phyloP scores from a whole-genome alignment of 2,113 vertebrate species.

The Engraulis encrasicolus region DNA sequence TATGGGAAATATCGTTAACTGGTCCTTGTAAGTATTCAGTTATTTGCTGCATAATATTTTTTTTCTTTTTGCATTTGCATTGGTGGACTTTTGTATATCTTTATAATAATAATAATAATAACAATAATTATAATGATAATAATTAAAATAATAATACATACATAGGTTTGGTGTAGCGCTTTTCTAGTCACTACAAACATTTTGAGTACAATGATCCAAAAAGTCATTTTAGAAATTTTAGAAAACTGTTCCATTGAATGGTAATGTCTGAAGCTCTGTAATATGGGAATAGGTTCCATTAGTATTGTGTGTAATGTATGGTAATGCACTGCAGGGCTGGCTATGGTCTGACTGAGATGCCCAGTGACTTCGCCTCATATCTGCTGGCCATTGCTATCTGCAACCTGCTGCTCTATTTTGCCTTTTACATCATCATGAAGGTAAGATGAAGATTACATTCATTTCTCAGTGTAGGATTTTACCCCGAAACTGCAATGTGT shows the following conservation, averaged over 20 bases:
- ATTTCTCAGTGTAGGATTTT: neutral
- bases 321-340: constrained; percentile 77
- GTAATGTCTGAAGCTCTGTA: neutral
- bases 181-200: no score
- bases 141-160: no score
- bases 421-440: constrained; percentile 99
- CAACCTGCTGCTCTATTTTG: constrained; percentile 97
- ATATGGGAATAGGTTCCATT: neutral
- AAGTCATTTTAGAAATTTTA: neutral
- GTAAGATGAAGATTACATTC: constrained; percentile 57
- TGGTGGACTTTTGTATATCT: neutral
- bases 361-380: constrained; percentile 97
- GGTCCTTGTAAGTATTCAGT: constrained; percentile 90
- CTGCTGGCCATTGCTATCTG: constrained; percentile 96
- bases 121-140: no score
- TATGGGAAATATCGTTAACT: constrained; percentile 97
- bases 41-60: neutral
- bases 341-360: constrained; percentile 89
- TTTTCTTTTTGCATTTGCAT: neutral
- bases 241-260: neutral
- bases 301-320: neutral
- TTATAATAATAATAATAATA: no score
- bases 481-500: no score
- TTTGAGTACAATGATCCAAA: neutral
- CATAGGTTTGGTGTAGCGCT: no score